These are phyloP conservation scores for Vireo griseus DNA, from an alignment of 2,797 vertebrate species.

Conservation along the genomic window DNA sequence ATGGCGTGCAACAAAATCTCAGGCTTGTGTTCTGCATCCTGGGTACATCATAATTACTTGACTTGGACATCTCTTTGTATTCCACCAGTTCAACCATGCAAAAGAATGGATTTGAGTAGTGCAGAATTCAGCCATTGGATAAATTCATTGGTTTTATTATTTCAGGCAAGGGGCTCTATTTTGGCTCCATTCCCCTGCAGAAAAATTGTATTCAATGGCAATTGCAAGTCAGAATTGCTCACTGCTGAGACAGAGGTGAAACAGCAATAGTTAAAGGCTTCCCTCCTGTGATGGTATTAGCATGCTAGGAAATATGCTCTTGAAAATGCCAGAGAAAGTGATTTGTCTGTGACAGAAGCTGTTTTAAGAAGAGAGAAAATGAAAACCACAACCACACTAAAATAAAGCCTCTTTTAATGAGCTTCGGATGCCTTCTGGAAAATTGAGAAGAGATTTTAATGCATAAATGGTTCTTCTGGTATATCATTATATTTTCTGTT, in stretches of 20 bases:
- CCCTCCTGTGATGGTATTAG: slow-evolving; percentile 36
- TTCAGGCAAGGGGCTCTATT: neutral
- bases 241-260: slow-evolving; percentile 5
- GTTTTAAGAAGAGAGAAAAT: slow-evolving; percentile 51
- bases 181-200: neutral
- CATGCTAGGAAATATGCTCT: slow-evolving; percentile 37
- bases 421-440: slow-evolving; percentile 45
- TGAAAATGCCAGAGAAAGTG: slow-evolving; percentile 53
- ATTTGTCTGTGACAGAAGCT: slow-evolving; percentile 55
- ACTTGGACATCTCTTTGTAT: neutral
- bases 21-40: neutral
- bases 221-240: neutral
- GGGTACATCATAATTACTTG: neutral
- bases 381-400: slow-evolving; percentile 51
- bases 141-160: neutral
- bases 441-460: slow-evolving; percentile 22
- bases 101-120: neutral
- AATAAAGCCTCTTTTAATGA: slow-evolving; percentile 63
- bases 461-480: slow-evolving; percentile 13
- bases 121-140: neutral
- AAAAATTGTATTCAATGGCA: neutral
- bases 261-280: slow-evolving; percentile 28
- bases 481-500: slow-evolving; percentile 46
- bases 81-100: neutral
- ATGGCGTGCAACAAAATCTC: neutral